Evolutionary conservation across 2,888 invertebrate species (phyloP).

Genomic region (Rotaria magnacalcarata): DNA sequence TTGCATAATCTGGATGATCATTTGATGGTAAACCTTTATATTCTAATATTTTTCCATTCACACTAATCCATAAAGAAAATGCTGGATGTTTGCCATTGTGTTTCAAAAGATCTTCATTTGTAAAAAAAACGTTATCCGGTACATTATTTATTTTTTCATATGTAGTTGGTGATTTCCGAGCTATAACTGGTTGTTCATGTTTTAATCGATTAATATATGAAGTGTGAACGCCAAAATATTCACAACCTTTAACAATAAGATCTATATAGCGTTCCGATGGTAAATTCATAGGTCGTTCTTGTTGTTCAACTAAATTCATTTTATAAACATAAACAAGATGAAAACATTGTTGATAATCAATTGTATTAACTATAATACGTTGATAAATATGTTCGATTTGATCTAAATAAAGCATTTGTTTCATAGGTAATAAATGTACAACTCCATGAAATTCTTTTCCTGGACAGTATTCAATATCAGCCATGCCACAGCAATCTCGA

Average conservation of each 20-base stretch:
- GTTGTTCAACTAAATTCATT: background rate
- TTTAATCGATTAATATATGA: slow-evolving; percentile 25
- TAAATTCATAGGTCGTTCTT: background rate
- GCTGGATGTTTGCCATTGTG: background rate
- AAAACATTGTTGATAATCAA: background rate
- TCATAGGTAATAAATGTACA: background rate
- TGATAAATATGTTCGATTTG: background rate
- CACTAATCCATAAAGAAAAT: background rate
- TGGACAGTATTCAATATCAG: background rate
- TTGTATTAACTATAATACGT: background rate
- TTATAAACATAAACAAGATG: background rate
- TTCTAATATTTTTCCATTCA: slow-evolving; percentile 10
- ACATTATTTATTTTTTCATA: background rate
- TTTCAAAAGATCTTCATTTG: background rate
- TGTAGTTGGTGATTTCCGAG: background rate
- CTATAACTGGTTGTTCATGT: background rate
- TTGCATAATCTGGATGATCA: background rate
- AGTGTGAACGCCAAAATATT: background rate
- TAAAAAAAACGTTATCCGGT: background rate
- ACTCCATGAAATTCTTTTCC: slow-evolving; percentile 3
- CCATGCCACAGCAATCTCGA: background rate
- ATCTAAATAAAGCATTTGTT: background rate
- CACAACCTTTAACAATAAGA: slow-evolving; percentile 36
- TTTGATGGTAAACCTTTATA: background rate
- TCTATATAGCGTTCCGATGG: slow-evolving; percentile 25